Conservation (phyloP, 2,888 invertebrate genomes). For the Phengaris alcon region DNA sequence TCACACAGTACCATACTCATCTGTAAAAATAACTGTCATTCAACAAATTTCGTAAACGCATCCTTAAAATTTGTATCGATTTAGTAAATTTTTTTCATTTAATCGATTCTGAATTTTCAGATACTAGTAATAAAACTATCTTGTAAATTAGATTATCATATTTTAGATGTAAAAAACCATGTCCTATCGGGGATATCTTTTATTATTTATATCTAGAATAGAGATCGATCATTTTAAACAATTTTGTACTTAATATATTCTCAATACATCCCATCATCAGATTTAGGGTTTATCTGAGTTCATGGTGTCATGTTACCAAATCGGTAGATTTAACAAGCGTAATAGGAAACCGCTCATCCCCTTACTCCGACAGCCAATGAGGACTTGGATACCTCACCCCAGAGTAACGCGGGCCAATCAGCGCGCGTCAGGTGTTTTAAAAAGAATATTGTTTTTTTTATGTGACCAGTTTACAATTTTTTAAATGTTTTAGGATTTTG, state of each 20-base stretch:
- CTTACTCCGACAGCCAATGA: conserved; percentile 36
- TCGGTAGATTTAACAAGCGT: conserved; percentile 35
- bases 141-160: too few species aligned
- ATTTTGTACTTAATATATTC: conserved; percentile 2
- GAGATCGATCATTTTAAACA: neutral
- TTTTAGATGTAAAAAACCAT: too few species aligned
- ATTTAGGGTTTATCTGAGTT: conserved; percentile 12
- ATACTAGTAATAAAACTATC: too few species aligned
- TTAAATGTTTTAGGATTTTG: neutral
- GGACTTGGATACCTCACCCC: conserved; percentile 30
- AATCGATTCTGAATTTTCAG: too few species aligned
- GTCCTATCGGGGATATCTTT: too few species aligned
- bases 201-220: too few species aligned
- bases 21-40: too few species aligned
- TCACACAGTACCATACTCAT: too few species aligned
- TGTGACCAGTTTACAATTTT: neutral
- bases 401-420: neutral
- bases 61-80: too few species aligned
- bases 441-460: conserved; percentile 12
- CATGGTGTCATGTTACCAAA: conserved; percentile 30
- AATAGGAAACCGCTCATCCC: conserved; percentile 33
- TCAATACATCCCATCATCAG: neutral
- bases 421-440: conserved; percentile 20
- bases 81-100: too few species aligned
- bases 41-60: too few species aligned